phyloP scores from a whole-genome alignment of 2,797 vertebrate genomes.

The Serranus cabrilla region DNA sequence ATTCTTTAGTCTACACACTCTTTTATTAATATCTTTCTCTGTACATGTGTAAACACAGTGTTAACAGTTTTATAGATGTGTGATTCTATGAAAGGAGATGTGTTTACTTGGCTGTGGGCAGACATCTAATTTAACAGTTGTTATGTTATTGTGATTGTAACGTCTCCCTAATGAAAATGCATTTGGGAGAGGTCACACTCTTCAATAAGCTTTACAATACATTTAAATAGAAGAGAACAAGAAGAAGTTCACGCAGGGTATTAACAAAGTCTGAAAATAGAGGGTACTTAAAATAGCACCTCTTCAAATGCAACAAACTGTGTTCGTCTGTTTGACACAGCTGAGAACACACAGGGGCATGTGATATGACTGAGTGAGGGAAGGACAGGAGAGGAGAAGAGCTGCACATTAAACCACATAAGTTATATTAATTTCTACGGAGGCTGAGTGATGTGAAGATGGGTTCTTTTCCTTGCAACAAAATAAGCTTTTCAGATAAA shows the following conservation, averaged over 20 bases:
- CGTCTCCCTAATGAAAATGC: background rate
- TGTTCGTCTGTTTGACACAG: slow-evolving; percentile 20
- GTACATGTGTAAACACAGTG: background rate
- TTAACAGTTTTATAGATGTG: background rate
- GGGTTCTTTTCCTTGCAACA: background rate
- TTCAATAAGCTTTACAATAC: slow-evolving; percentile 23
- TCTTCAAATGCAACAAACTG: slow-evolving; percentile 38
- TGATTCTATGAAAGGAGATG: background rate
- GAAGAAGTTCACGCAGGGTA: slow-evolving; percentile 26
- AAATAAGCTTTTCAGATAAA: background rate
- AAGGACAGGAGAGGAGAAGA: background rate
- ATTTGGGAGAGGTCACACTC: slow-evolving; percentile 1
- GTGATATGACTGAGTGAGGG: background rate
- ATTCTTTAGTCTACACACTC: background rate
- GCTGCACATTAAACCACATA: background rate
- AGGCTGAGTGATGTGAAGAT: background rate
- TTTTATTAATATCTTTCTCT: background rate
- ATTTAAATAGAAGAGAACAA: slow-evolving; percentile 42
- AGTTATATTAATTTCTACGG: background rate
- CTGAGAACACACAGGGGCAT: slow-evolving; percentile 7
- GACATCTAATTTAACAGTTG: slow-evolving; percentile 21
- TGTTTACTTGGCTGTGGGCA: background rate
- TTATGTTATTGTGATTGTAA: slow-evolving; percentile 13
- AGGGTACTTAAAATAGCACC: slow-evolving; percentile 59
- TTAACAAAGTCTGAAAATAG: slow-evolving; percentile 65